These are phyloP conservation scores for Sesia bembeciformis DNA, from an alignment of 2,888 invertebrate genomes.

Conservation along the genomic window DNA sequence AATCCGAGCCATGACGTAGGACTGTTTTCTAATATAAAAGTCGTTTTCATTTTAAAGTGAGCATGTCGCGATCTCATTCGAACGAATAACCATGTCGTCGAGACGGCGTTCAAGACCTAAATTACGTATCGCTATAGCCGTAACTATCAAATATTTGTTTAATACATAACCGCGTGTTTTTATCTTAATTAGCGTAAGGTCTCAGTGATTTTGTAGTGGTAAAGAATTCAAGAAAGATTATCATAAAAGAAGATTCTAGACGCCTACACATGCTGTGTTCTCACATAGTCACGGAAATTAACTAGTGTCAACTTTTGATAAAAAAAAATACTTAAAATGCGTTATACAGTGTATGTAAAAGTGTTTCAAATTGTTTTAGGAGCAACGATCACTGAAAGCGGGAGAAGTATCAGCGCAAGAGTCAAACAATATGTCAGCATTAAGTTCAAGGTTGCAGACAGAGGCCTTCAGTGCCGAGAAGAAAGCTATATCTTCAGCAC, in stretches of 20 bases:
- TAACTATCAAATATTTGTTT: constrained; percentile 59
- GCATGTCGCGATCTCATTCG: constrained; percentile 32
- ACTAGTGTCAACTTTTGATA: no score
- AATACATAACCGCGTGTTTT: constrained; percentile 37
- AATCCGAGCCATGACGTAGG: constrained; percentile 52
- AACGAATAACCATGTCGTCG: constrained; percentile 48
- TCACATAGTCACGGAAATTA: no score
- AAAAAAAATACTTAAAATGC: no score
- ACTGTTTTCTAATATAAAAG: constrained; percentile 57
- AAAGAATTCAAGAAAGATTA: constrained; percentile 21
- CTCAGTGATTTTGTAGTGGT: constrained; percentile 34
- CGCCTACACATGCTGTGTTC: neutral
- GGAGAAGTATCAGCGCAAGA: constrained; percentile 90
- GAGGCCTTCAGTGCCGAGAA: constrained; percentile 91
- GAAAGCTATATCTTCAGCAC: constrained; percentile 80
- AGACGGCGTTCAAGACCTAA: constrained; percentile 60
- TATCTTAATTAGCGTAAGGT: constrained; percentile 19
- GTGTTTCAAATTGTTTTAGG: constrained; percentile 70
- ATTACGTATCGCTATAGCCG: constrained; percentile 59
- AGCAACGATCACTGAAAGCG: constrained; percentile 87
- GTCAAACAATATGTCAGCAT: constrained; percentile 87
- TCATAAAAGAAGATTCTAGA: neutral
- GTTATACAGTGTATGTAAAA: no score
- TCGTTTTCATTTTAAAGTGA: constrained; percentile 46
- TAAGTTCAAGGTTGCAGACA: constrained; percentile 88